Evolutionary conservation across 2,888 invertebrate species (phyloP), one percentile per base, ranked within the genome.

Genomic region (Heliothis peltigera): DNA sequence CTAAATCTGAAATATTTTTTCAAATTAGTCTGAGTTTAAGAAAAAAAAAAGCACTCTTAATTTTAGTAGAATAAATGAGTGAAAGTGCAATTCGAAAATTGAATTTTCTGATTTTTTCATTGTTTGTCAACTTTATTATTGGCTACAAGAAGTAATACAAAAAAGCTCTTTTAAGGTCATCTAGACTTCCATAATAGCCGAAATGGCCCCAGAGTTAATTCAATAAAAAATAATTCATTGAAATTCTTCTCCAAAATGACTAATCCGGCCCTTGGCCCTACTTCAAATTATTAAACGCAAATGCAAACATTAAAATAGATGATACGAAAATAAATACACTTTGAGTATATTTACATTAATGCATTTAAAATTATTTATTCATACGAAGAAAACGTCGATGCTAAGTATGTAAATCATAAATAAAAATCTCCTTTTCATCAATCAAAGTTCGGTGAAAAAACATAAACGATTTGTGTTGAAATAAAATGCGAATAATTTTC

Each of bases 391-490:
- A 62, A 44, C 25, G 49, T 49, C 19, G n/a, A 39, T 60, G n/a
- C 52, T 47, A 25, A 44, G 43, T 47, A 48, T 25, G 51, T 25
- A 48, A 62, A 75, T 52, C 48, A 47, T 47, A 54, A 69, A 72
- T 70, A 48, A 58, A 57, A 57, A 22, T 32, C 22, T 47, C 21
- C 25, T 52, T 63, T 58, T 60, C 54, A 74, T 76, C 59, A 63
- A 66, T 74, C 72, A 66, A 66, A 63, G 58, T 58, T 70, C 17
- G 4, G 56, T n/a, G 18, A 8, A 49, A 70, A 75, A 64, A 56
- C n/a, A 60, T 44, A 39, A 59, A 59, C 53, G 58, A 47, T 56
- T 68, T 48, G 4, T 56, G 47, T 49, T 44, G 58, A 56, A 53
- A 71, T 62, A 48, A 32, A 59, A 58, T 2, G 39, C 3, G 49